These are phyloP conservation scores for Luscinia megarhynchos DNA, from an alignment of 2,797 vertebrate genomes.

Conservation along the genomic window DNA sequence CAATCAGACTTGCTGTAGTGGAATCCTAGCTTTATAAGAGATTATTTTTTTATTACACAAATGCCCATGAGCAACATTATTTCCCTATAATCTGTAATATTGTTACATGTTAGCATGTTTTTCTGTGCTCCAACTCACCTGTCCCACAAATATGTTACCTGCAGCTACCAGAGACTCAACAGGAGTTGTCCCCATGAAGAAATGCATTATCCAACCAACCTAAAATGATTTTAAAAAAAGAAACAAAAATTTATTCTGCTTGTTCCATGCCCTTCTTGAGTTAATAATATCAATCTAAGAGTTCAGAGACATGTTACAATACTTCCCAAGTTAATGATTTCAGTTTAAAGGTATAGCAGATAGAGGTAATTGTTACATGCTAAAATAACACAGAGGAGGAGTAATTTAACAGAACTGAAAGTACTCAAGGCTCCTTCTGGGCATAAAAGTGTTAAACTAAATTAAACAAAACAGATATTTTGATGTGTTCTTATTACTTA, in stretches of 20 bases:
- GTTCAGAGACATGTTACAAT: neutral
- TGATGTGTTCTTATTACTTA: neutral
- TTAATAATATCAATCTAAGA: neutral
- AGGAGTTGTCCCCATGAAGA: conserved; percentile 87
- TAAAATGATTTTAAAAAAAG: conserved; percentile 35
- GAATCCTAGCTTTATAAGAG: neutral
- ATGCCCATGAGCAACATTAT: neutral
- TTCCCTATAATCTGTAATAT: neutral
- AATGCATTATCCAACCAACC: conserved; percentile 88
- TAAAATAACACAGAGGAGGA: neutral
- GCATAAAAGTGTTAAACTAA: neutral
- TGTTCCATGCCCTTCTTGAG: neutral
- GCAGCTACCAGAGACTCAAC: conserved; percentile 87
- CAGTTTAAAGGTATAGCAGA: neutral
- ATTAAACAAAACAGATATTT: neutral
- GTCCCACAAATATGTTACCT: conserved; percentile 89
- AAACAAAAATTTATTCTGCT: neutral
- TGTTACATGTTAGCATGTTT: neutral
- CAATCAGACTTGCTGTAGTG: neutral
- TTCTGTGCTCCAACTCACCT: conserved; percentile 72
- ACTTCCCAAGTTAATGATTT: neutral
- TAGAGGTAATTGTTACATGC: neutral
- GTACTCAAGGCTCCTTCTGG: neutral
- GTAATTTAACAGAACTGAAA: neutral
- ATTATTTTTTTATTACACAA: neutral